A percentile compares a stretch with the other conserved stretches of the same genome.
These are phyloP conservation scores for Chrosomus eos DNA, from an alignment of 2,797 vertebrate genomes.

Conservation along the genomic window DNA sequence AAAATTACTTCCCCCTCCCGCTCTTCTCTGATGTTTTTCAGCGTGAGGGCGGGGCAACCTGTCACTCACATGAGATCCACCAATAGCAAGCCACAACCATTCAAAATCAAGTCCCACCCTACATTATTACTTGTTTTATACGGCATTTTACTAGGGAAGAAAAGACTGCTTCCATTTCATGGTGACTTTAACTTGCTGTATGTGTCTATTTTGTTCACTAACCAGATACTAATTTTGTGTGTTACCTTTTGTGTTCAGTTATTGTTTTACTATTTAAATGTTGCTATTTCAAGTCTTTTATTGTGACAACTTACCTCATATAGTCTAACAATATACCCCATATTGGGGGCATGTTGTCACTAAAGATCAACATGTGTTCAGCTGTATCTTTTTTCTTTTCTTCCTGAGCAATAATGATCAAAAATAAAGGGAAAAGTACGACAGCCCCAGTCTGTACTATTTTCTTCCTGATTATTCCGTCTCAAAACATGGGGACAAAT, in stretches of 20 bases:
- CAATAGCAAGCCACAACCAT: background rate
- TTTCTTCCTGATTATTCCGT: slow-evolving; percentile 2
- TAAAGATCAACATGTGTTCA: background rate
- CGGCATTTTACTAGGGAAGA: background rate
- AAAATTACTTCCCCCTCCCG: background rate
- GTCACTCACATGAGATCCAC: background rate
- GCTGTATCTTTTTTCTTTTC: background rate
- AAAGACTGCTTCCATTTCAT: too few species aligned
- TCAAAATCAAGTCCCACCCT: background rate
- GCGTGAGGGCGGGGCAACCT: background rate
- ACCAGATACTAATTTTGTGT: background rate
- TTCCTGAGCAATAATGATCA: background rate
- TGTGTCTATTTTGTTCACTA: background rate
- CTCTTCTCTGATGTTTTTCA: background rate
- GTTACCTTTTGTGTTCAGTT: background rate
- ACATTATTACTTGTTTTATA: background rate
- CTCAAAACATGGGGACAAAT: background rate
- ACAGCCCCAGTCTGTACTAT: background rate
- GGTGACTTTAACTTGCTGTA: background rate
- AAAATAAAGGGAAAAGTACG: background rate
- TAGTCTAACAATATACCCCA: background rate
- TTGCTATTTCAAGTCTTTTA: background rate
- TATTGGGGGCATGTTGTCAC: background rate
- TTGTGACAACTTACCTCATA: background rate
- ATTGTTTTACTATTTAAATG: background rate